These are phyloP conservation scores for Grantiella picta DNA, from an alignment of 2,113 vertebrate species.

Conservation along the genomic window DNA sequence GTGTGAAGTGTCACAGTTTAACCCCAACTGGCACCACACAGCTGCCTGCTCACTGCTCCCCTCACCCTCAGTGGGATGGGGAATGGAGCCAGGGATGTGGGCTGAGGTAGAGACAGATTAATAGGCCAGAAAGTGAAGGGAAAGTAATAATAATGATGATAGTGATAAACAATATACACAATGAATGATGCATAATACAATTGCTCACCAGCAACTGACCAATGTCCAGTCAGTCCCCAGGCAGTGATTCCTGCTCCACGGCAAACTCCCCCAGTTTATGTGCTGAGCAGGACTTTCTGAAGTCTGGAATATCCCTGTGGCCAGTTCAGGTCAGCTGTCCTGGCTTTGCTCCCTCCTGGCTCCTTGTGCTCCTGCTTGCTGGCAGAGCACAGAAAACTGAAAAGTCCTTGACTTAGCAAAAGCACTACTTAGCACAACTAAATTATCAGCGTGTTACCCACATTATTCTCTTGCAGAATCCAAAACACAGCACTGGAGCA, in stretches of 20 bases:
- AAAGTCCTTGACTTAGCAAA: background rate
- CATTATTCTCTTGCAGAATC: background rate
- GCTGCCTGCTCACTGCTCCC: background rate
- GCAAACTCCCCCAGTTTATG: background rate
- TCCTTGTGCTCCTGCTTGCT: background rate
- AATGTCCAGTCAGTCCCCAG: background rate
- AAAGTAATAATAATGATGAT: background rate
- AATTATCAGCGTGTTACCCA: background rate
- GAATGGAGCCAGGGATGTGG: background rate
- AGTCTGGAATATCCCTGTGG: background rate
- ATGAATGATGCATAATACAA: background rate
- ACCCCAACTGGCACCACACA: background rate
- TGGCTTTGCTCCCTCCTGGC: background rate
- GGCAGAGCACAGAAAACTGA: background rate
- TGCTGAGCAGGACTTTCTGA: background rate
- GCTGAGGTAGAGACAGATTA: background rate
- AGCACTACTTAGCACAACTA: background rate
- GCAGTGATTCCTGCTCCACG: background rate
- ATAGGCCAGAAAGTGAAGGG: background rate
- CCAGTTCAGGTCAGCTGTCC: background rate
- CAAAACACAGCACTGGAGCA: background rate
- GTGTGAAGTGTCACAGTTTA: constrained; percentile 18
- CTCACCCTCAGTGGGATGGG: background rate
- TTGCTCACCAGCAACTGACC: background rate
- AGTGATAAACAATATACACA: background rate